Base-by-base conservation (phyloP, 2,113 vertebrate genomes). In the Chrysochloris asiatica region DNA sequence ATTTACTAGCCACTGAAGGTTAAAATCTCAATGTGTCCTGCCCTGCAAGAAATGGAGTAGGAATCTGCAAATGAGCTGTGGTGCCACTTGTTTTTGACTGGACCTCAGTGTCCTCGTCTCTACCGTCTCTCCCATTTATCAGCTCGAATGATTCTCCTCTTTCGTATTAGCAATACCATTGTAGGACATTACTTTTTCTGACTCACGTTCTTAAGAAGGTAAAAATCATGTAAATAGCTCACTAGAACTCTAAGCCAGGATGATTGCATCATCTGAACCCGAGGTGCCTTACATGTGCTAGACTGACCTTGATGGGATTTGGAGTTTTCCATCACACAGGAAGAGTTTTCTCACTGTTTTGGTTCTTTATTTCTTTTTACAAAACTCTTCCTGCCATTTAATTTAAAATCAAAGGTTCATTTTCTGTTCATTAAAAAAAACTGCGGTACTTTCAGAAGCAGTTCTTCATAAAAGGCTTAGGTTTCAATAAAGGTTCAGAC, bases 221-320 rank as follows among this genome's bases (percentile, higher is more conserved):
- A 83, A 84, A 75, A 89, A 4, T 33, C 76, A 93, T 97, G 95
- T 94, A 93, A 87, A 95, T 79, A 97, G 97, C 96, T 95, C 88
- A 96, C 95, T 93, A 96, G 96, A 96, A 95, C 96, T 97, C 97
- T 97, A 88, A 97, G 96, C 96, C 96, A 96, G 97, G 97, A 97
- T 94, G 96, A 97, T 30, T 93, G 69, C 28, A 28, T 92, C 88
- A 81, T 84, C 94, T 69, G 96, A 96, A 97, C 87, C 95, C 94
- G 95, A 97, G 97, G 98, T 98, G 98, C 97, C 98, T 98, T 98
- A 97, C 54, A 97, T n/a, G 97, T 98, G 89, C 96, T 98, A 97
- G 97, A 94, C 19, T 96, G 97, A 98, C 98, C 97, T 98, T 96
- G 96, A 96, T 96, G 94, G 92, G 94, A 77, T 83, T 95, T 94